Percentiles rank a stretch among this genome's conserved stretches.
These are phyloP conservation scores for Phyllostomus hastatus DNA, from an alignment of 2,113 vertebrate genomes.

Conservation along the genomic window DNA sequence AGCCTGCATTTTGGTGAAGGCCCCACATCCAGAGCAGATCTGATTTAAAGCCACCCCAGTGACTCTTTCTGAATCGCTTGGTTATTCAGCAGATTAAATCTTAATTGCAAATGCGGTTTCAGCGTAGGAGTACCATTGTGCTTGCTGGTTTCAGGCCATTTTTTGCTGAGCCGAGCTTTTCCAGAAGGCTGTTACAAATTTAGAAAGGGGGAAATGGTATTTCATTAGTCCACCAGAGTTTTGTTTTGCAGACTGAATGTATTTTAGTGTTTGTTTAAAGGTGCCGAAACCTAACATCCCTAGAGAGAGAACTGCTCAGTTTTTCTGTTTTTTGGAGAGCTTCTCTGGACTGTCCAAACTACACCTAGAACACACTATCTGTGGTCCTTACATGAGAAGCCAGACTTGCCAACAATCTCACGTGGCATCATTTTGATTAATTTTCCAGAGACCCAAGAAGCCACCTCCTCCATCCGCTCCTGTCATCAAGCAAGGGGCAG, in stretches of 20 bases:
- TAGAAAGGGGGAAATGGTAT: constrained; percentile 57
- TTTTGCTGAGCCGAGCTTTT: constrained; percentile 57
- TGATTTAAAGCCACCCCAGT: background rate
- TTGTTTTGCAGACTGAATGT: constrained; percentile 63
- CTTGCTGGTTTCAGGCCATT: constrained; percentile 53
- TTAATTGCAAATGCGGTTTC: constrained; percentile 66
- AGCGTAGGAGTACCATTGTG: constrained; percentile 39
- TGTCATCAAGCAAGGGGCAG: constrained; percentile 89
- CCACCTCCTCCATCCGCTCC: constrained; percentile 95
- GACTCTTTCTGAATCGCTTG: constrained; percentile 46
- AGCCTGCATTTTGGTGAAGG: constrained; percentile 1
- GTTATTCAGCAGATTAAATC: constrained; percentile 71
- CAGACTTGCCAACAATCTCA: constrained; percentile 61
- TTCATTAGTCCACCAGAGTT: constrained; percentile 59
- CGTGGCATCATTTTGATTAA: constrained; percentile 58
- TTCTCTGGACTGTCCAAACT: constrained; percentile 50
- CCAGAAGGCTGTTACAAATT: constrained; percentile 56
- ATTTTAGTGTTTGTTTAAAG: constrained; percentile 66
- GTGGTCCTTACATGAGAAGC: constrained; percentile 8
- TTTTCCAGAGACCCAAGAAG: constrained; percentile 97
- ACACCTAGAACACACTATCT: constrained; percentile 49
- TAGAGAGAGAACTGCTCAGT: constrained; percentile 51
- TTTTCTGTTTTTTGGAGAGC: constrained; percentile 16
- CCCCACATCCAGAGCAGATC: background rate
- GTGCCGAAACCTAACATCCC: constrained; percentile 57